Conservation (phyloP, 2,797 vertebrate genomes). For the Takifugu rubripes region DNA sequence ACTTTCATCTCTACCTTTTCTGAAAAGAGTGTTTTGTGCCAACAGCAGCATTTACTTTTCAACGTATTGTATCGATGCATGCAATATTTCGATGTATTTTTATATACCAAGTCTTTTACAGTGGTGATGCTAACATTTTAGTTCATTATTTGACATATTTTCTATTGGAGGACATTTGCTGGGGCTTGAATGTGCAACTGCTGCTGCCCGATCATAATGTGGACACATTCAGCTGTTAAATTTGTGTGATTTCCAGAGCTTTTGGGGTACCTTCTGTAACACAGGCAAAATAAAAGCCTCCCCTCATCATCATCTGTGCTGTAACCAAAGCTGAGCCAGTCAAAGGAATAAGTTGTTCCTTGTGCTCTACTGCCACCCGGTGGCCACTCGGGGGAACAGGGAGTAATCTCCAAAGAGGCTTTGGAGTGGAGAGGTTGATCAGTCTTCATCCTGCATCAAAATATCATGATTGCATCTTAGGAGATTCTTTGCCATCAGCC, state of each 20-base stretch:
- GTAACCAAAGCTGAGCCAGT: slow-evolving; percentile 27
- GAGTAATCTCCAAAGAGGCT: slow-evolving; percentile 33
- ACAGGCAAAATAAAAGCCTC: slow-evolving; percentile 25
- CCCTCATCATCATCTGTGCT: background rate
- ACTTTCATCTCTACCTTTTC: slow-evolving; percentile 3
- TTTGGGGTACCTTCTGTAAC: slow-evolving; percentile 33
- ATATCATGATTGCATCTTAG: slow-evolving; percentile 70
- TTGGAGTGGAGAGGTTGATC: slow-evolving; percentile 58
- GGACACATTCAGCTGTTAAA: slow-evolving; percentile 32
- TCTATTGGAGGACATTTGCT: slow-evolving; percentile 18
- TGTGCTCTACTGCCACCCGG: slow-evolving; percentile 82
- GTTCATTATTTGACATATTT: slow-evolving; percentile 27
- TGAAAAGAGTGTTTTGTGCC: no score
- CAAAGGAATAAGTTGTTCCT: slow-evolving; percentile 57
- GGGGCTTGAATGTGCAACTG: slow-evolving; percentile 19
- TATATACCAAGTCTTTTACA: slow-evolving; percentile 14
- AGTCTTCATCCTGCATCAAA: slow-evolving; percentile 66
- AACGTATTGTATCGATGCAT: background rate
- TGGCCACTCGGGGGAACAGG: slow-evolving; percentile 58
- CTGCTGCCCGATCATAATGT: slow-evolving; percentile 38
- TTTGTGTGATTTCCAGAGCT: slow-evolving; percentile 48
- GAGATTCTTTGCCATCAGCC: slow-evolving; percentile 64
- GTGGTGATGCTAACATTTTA: slow-evolving; percentile 11
- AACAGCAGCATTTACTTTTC: no score
- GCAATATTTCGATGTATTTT: slow-evolving; percentile 2